Percentiles rank a stretch among this genome's conserved stretches.
phyloP scores from a whole-genome alignment of 2,888 invertebrate genomes.

The Altica lythri region DNA sequence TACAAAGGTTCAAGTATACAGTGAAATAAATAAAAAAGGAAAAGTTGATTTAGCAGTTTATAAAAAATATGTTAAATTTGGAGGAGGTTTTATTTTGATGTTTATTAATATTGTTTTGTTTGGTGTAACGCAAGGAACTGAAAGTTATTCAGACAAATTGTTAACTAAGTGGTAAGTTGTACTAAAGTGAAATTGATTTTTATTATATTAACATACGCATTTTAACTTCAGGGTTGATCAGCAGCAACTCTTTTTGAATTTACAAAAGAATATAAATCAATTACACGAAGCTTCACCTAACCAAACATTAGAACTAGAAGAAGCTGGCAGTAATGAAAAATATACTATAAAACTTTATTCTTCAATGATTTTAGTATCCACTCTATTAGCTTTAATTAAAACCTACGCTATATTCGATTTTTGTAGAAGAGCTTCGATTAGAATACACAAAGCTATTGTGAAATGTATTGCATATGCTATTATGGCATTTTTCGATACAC shows the following conservation, averaged over 20 bases:
- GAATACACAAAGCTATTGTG: conserved; percentile 45
- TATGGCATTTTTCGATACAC: conserved; percentile 47
- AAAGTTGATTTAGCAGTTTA: conserved; percentile 46
- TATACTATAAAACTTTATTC: conserved; percentile 36
- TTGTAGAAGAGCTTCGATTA: conserved; percentile 71
- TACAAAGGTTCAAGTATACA: conserved; percentile 38
- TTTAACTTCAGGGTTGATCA: conserved; percentile 36
- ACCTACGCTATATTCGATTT: conserved; percentile 69
- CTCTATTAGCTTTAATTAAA: conserved; percentile 29
- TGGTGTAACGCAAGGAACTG: conserved; percentile 41
- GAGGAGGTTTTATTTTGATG: conserved; percentile 41
- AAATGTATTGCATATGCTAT: conserved; percentile 40
- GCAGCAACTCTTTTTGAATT: conserved; percentile 35
- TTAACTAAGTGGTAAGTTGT: conserved; percentile 31
- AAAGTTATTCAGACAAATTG: conserved; percentile 45
- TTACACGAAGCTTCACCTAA: neutral
- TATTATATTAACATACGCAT: neutral
- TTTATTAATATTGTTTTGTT: conserved; percentile 42
- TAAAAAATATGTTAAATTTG: conserved; percentile 43
- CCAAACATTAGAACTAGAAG: conserved; percentile 14
- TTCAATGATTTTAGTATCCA: conserved; percentile 28
- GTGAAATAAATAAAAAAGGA: conserved; percentile 47
- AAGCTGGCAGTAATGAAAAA: conserved; percentile 29
- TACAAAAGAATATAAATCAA: conserved; percentile 21
- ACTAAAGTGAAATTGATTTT: neutral